phyloP scores from a whole-genome alignment of 2,888 invertebrate genomes.

The Erebia aethiops region DNA sequence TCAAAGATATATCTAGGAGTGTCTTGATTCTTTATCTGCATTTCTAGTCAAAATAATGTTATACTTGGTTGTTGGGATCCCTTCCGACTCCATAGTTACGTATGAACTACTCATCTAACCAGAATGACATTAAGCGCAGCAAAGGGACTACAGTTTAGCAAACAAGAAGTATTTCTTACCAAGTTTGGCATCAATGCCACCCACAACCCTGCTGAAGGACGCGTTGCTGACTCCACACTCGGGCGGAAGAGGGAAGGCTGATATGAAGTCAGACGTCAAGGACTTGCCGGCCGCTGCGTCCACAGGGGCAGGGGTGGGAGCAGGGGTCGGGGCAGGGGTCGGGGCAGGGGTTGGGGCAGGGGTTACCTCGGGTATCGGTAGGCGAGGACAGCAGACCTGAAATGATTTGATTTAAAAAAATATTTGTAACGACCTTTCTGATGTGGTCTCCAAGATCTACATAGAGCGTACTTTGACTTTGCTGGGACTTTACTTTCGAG shows the following conservation, averaged over 20 bases:
- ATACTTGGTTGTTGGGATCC: too few relatives aligned
- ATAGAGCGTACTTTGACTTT: too few relatives aligned
- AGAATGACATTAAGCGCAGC: too few relatives aligned
- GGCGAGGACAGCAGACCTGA: constrained; percentile 69
- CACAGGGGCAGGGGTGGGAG: constrained; percentile 32
- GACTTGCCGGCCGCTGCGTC: constrained; percentile 43
- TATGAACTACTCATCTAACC: too few relatives aligned
- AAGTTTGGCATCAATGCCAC: constrained; percentile 85
- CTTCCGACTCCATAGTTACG: too few relatives aligned
- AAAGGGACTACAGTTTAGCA: not conserved
- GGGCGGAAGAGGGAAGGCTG: constrained; percentile 65
- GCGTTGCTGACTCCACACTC: constrained; percentile 85
- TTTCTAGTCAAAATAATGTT: too few relatives aligned
- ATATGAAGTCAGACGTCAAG: constrained; percentile 50
- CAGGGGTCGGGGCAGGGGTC: constrained; percentile 33
- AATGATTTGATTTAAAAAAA: not conserved
- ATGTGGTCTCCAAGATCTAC: too few relatives aligned
- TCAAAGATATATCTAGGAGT: too few relatives aligned
- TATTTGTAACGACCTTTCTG: too few relatives aligned
- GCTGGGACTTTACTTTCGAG: too few relatives aligned
- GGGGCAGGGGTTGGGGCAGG: constrained; percentile 32
- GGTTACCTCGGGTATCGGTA: constrained; percentile 48
- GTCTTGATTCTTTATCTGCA: too few relatives aligned
- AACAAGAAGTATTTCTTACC: constrained; percentile 67
- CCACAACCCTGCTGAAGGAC: constrained; percentile 85